Evolutionary conservation across 2,113 vertebrate genomes (phyloP).

Genomic region (Hylia prasina): DNA sequence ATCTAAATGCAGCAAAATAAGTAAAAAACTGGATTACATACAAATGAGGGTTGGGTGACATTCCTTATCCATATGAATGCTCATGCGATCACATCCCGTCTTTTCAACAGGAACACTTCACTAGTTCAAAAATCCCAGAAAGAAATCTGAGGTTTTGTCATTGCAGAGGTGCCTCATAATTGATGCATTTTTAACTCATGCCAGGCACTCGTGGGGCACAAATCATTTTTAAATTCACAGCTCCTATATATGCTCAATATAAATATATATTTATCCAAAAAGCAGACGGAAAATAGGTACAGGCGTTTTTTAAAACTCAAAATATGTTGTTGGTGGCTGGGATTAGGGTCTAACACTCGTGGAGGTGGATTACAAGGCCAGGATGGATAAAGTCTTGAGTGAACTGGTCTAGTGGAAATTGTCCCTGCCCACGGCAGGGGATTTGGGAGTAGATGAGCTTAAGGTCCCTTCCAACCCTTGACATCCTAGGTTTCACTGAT

Average conservation of each 20-base stretch:
- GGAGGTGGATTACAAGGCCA: neutral
- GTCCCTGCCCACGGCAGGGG: neutral
- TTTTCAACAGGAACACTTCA: neutral
- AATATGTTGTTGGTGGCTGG: neutral
- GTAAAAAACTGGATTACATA: neutral
- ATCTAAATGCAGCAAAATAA: neutral
- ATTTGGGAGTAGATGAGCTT: neutral
- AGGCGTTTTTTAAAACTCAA: neutral
- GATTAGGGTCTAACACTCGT: neutral
- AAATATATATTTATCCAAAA: neutral
- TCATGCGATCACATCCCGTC: neutral
- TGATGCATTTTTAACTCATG: rapidly evolving
- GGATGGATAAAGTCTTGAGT: neutral
- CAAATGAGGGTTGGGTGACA: neutral
- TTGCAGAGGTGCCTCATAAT: rapidly evolving
- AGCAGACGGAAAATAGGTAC: neutral
- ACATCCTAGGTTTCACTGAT: neutral
- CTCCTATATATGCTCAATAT: neutral
- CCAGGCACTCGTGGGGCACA: neutral
- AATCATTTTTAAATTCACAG: neutral
- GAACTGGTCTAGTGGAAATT: neutral
- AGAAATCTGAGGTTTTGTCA: neutral
- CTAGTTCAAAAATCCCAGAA: neutral
- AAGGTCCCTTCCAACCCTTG: neutral
- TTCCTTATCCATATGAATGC: rapidly evolving